A percentile compares a stretch with the other conserved stretches of the same genome.
phyloP scores from a whole-genome alignment of 2,797 vertebrate species.

The Phrynocephalus guinanensis region DNA sequence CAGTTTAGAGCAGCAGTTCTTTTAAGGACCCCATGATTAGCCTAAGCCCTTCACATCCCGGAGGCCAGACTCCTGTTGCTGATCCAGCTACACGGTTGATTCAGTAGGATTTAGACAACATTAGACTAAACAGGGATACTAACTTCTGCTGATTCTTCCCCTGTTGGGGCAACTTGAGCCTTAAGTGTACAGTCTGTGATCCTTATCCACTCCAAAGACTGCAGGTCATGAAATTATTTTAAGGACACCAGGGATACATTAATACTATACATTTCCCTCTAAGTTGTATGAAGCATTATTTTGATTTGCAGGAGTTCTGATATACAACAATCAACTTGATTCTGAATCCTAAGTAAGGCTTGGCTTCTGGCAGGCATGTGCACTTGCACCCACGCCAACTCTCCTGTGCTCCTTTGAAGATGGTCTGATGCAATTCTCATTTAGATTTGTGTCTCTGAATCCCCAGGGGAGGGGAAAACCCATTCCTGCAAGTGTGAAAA shows the following conservation, averaged over 20 bases:
- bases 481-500: no score
- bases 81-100: no score
- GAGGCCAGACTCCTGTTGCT: no score
- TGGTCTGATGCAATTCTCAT: no score
- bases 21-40: not conserved
- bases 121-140: no score
- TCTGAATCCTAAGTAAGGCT: accelerated
- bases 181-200: not conserved
- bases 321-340: not conserved
- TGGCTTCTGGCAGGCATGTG: not conserved
- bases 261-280: not conserved
- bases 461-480: no score
- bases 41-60: not conserved
- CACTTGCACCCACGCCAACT: no score
- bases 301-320: not conserved
- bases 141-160: not conserved
- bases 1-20: not conserved
- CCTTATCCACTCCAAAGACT: not conserved
- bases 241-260: not conserved
- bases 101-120: not conserved
- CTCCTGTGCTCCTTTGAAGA: no score
- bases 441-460: no score
- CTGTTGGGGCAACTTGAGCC: not conserved
- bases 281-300: not conserved
- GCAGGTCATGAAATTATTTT: not conserved